These are phyloP conservation scores for Lacerta agilis DNA, from an alignment of 2,797 vertebrate genomes.

Conservation along the genomic window DNA sequence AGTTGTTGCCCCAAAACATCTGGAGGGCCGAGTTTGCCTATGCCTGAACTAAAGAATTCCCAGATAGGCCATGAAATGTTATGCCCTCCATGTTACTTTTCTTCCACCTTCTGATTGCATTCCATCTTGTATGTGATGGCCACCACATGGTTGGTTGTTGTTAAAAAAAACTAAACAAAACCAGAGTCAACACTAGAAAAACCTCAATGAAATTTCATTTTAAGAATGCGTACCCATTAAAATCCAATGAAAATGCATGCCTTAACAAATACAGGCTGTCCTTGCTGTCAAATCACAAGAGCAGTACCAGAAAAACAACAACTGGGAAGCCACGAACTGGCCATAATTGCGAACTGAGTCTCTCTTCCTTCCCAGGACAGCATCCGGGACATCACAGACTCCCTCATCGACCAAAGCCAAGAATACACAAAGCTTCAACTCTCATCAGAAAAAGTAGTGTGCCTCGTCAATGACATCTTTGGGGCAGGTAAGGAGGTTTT, in stretches of 20 bases:
- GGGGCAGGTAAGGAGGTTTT: slow-evolving; percentile 72
- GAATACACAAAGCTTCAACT: slow-evolving; percentile 69
- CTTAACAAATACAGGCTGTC: too few relatives aligned
- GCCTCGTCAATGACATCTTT: slow-evolving; percentile 89
- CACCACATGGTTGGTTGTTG: background rate
- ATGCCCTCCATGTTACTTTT: background rate
- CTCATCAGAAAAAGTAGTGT: slow-evolving; percentile 85
- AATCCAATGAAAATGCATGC: too few relatives aligned
- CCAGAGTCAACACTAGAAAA: too few relatives aligned
- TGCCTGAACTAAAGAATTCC: too few relatives aligned
- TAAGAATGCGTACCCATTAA: too few relatives aligned
- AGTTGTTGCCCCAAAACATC: too few relatives aligned
- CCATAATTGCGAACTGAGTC: background rate
- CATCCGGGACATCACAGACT: slow-evolving; percentile 87
- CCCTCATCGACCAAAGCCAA: slow-evolving; percentile 82
- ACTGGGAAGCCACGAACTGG: background rate
- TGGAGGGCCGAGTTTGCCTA: too few relatives aligned
- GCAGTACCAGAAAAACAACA: background rate
- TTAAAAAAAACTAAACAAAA: too few relatives aligned
- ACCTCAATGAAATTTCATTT: too few relatives aligned
- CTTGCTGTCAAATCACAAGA: background rate
- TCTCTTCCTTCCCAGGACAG: slow-evolving; percentile 77
- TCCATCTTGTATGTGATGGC: background rate
- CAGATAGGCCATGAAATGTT: too few relatives aligned
- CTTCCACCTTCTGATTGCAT: background rate